Base-by-base conservation (phyloP, 2,888 invertebrate species). In the Hydropsyche betteni region DNA sequence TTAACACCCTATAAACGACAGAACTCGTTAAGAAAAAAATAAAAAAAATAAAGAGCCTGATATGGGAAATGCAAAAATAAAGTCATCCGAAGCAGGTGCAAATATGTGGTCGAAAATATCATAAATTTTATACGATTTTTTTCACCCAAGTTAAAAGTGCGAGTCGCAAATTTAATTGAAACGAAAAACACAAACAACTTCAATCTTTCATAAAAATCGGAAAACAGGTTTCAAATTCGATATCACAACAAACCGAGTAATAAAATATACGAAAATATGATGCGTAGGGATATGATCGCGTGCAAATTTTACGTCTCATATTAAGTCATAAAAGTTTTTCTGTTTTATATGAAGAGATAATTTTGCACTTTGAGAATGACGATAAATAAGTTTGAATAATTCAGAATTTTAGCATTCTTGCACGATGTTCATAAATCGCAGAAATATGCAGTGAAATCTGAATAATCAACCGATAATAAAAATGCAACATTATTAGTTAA, bases 291-390 rank as follows among this genome's bases (percentile, higher is more conserved):
- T 24, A 58, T 16, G 2, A 24, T 24, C 58, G 4, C 24, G 58
- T 16, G 24, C 24, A 4, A 58, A 4, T 58, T 16, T 16, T 58
- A 58, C 58, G 24, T 8, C 58, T 58, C 16, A 24, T 24, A 58
- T 58, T 58, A 58, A 58, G 58, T 24, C 58, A 58, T 58, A 58
- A 58, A 58, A 14, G 14, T 58, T 24, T 58, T 58, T 58, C 16
- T 16, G n/a, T 58, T 16, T 16, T 58, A 58, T 58, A 8, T 4
- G 10, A 10, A 10, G 44, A 44, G 44, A 44, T 44, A 44, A 44
- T 44, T 44, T 44, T 44, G 44, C 1, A 44, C 44, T 44, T 44
- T 44, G 44, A 44, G 44, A 6, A 44, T 8, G 44, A 8, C 44
- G 1, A 44, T 44, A 44, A 44, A 44, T 44, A 44, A 44, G 44